Evolutionary conservation across 2,113 vertebrate species (phyloP).

Genomic region (rat (Rattus norvegicus)): DNA sequence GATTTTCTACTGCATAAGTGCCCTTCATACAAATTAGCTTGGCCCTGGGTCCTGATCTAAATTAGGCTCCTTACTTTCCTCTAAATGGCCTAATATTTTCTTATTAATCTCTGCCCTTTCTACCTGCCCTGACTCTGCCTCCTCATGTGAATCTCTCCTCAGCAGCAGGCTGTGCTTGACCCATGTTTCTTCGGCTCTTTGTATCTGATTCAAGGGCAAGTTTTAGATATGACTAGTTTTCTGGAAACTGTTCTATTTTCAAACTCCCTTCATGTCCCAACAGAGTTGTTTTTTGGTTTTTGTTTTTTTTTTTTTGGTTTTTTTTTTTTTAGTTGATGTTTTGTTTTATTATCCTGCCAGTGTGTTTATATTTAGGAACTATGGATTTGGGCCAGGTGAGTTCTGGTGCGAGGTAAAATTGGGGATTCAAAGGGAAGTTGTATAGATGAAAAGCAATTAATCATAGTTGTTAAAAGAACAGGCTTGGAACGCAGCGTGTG

Average conservation of each 20-base stretch:
- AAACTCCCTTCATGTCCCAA: not conserved
- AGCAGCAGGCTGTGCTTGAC: constrained; percentile 5
- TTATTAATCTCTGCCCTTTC: constrained; percentile 80
- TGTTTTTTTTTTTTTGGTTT: no score
- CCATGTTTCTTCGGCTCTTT: constrained; percentile 41
- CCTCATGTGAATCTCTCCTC: not conserved
- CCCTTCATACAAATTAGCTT: constrained; percentile 74
- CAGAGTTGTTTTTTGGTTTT: not conserved
- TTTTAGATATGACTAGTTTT: not conserved
- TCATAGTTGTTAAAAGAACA: not conserved
- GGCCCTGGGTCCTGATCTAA: constrained; percentile 64
- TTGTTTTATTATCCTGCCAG: not conserved
- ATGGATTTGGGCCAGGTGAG: constrained; percentile 48
- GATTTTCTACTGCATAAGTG: constrained; percentile 68
- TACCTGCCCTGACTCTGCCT: constrained; percentile 69
- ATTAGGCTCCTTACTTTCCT: constrained; percentile 69
- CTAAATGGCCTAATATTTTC: constrained; percentile 80
- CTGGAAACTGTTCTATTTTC: constrained; percentile 25
- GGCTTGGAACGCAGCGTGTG: not conserved
- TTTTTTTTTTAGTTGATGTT: not conserved
- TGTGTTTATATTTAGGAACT: constrained; percentile 27
- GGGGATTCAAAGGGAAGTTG: constrained; percentile 46
- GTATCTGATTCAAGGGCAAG: not conserved
- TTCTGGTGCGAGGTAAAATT: constrained; percentile 57
- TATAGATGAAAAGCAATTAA: constrained; percentile 30